Percentiles rank a stretch among this genome's conserved stretches.
phyloP scores from a whole-genome alignment of 2,888 invertebrate genomes.

The Thalpophila matura region DNA sequence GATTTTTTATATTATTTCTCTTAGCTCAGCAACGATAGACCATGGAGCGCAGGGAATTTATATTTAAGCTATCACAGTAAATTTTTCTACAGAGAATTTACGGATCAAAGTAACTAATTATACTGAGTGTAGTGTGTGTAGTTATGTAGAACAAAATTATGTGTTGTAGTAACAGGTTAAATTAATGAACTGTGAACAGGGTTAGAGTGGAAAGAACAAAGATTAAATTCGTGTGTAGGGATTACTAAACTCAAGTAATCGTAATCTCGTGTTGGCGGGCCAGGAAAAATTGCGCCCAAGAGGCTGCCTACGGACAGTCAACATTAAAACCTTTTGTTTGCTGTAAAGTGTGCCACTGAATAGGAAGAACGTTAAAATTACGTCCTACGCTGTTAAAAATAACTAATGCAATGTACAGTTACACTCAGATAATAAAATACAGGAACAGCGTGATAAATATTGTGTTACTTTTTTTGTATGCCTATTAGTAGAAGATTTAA shows the following conservation, averaged over 20 bases:
- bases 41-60: conserved; percentile 58
- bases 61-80: conserved; percentile 57
- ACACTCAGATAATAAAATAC: conserved; percentile 7
- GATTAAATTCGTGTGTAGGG: conserved; percentile 69
- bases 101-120: conserved; percentile 49
- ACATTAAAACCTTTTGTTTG: conserved; percentile 68
- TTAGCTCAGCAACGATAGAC: conserved; percentile 50
- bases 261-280: conserved; percentile 61
- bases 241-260: conserved; percentile 68
- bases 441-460: conserved; percentile 5
- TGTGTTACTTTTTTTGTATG: background rate
- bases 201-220: conserved; percentile 62
- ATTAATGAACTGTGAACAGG: conserved; percentile 62
- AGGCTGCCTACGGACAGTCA: conserved; percentile 61
- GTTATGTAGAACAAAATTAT: conserved; percentile 31
- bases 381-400: conserved; percentile 28
- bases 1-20: conserved; percentile 61
- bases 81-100: conserved; percentile 48
- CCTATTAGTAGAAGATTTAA: background rate
- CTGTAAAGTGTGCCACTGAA: conserved; percentile 48
- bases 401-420: conserved; percentile 11
- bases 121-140: conserved; percentile 19
- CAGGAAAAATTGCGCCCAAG: conserved; percentile 67
- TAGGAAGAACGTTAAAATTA: conserved; percentile 36
- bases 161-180: conserved; percentile 57